These are phyloP conservation scores for Coilia nasus DNA, from an alignment of 2,797 vertebrate genomes.

Conservation along the genomic window DNA sequence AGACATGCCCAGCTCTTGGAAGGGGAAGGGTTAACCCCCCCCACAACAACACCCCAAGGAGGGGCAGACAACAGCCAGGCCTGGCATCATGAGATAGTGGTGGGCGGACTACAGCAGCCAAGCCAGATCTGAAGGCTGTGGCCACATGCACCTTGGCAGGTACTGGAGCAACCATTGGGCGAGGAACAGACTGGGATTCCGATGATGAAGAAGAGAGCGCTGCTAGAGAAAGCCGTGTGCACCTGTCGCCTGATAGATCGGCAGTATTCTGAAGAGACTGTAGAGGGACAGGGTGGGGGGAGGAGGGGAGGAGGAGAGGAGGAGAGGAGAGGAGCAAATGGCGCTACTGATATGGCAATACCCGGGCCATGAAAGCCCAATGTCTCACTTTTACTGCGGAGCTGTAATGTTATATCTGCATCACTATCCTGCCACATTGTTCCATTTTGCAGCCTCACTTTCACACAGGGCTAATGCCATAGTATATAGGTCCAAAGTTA, in stretches of 20 bases:
- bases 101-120: background rate
- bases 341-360: slow-evolving; percentile 14
- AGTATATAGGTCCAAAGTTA: background rate
- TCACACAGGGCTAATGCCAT: background rate
- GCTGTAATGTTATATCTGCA: slow-evolving; percentile 12
- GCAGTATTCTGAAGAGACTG: background rate
- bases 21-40: background rate
- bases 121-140: background rate
- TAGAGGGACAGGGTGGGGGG: no score
- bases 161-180: background rate
- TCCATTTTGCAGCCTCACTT: background rate
- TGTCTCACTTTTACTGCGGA: background rate
- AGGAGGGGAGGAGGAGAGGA: no score
- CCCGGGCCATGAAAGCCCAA: background rate
- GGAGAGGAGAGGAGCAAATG: background rate
- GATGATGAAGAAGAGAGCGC: background rate
- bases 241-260: slow-evolving; percentile 5
- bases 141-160: background rate
- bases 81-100: background rate
- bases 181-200: background rate
- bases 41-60: background rate
- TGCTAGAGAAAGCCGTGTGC: background rate
- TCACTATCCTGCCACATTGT: slow-evolving; percentile 4
- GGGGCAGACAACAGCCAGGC: background rate
- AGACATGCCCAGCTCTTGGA: background rate